A percentile compares a stretch with the other conserved stretches of the same genome.
Conservation (phyloP, 2,888 invertebrate species). For the Aphrophora alni region DNA sequence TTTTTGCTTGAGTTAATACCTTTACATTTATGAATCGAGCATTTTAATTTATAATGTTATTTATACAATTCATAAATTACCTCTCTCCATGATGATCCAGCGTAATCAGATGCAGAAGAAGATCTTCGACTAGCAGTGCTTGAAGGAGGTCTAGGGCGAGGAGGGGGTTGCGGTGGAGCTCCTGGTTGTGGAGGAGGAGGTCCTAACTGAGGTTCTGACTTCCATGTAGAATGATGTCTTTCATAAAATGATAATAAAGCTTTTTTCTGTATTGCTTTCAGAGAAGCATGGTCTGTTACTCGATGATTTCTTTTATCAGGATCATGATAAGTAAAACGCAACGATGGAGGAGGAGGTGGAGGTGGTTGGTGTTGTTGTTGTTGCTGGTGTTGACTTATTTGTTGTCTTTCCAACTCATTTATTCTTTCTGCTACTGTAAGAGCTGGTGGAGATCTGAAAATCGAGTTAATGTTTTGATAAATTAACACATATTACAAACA, state of each 20-base stretch:
- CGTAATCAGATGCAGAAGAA: slow-evolving; percentile 73
- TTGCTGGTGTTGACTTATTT: slow-evolving; percentile 54
- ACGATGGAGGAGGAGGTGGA: slow-evolving; percentile 55
- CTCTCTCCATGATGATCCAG: slow-evolving; percentile 48
- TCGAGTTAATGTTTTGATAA: slow-evolving; percentile 23
- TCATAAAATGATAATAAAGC: slow-evolving; percentile 83
- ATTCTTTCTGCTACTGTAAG: slow-evolving; percentile 71
- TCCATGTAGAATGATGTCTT: slow-evolving; percentile 67
- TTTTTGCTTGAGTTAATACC: too few relatives aligned
- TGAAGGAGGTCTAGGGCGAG: slow-evolving; percentile 51
- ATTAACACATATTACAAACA: background rate
- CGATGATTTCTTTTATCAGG: slow-evolving; percentile 62
- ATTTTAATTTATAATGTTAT: too few relatives aligned
- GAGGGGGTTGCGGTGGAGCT: slow-evolving; percentile 48
- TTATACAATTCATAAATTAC: too few relatives aligned
- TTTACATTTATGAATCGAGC: too few relatives aligned
- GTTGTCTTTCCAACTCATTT: slow-evolving; percentile 67
- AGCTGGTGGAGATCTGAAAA: slow-evolving; percentile 58
- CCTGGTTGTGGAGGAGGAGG: slow-evolving; percentile 49
- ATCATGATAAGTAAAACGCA: slow-evolving; percentile 72
- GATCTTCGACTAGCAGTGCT: slow-evolving; percentile 65
- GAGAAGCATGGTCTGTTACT: slow-evolving; percentile 61
- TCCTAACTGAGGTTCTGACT: slow-evolving; percentile 65
- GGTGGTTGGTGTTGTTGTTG: slow-evolving; percentile 35
- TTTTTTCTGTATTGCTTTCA: slow-evolving; percentile 84